phyloP scores from a whole-genome alignment of 2,113 vertebrate genomes.

The Rhadina sibilatrix region DNA sequence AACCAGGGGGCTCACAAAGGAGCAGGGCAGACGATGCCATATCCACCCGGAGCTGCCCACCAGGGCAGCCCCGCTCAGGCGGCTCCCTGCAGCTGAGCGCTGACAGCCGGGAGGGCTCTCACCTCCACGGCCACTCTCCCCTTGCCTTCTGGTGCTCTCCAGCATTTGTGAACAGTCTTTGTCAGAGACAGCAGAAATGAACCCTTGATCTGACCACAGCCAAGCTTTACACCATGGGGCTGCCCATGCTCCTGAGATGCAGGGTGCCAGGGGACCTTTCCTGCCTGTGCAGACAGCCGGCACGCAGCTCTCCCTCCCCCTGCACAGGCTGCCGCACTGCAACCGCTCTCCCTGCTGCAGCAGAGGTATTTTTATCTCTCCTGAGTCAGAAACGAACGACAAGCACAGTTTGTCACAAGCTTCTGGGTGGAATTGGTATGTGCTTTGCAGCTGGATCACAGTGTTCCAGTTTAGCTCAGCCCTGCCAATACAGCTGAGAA shows the following conservation, averaged over 20 bases:
- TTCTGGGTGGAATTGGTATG: not conserved
- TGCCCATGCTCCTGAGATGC: rapidly evolving
- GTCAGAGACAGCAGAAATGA: not conserved
- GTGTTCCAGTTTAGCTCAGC: not conserved
- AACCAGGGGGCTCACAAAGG: rapidly evolving
- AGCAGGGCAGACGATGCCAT: rapidly evolving
- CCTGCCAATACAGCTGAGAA: not conserved
- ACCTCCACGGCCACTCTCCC: not conserved
- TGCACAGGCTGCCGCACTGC: not conserved
- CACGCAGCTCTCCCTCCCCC: not conserved
- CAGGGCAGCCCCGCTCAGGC: not conserved
- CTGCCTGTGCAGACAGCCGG: not conserved
- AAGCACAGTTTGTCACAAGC: slow-evolving; percentile 17
- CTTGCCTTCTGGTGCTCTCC: not conserved
- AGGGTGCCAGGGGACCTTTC: too few species aligned
- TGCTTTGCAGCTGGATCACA: slow-evolving; percentile 18
- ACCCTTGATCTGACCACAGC: not conserved
- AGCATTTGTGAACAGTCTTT: not conserved
- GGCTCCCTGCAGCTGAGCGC: not conserved
- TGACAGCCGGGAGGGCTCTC: not conserved
- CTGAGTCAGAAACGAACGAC: slow-evolving; percentile 43
- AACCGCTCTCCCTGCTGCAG: not conserved
- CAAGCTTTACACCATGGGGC: rapidly evolving
- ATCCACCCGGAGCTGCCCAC: rapidly evolving
- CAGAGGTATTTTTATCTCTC: slow-evolving; percentile 59